A percentile compares a stretch with the other conserved stretches of the same genome.
Conservation (phyloP, 1,140 invertebrate species). For the Papilio glaucus region DNA sequence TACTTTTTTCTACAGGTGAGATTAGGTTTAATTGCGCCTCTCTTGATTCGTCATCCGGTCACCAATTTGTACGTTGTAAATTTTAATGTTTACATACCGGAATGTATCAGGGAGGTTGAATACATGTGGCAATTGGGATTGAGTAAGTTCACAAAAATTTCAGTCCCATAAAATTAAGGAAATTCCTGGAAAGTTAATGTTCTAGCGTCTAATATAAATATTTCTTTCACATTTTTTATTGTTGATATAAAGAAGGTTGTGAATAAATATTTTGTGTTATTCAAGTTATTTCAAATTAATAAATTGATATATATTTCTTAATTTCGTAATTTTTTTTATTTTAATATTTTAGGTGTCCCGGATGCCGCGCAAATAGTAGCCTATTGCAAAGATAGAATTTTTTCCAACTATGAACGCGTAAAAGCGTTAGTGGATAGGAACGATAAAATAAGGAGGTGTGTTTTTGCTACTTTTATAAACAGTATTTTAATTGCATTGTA, state of each 20-base stretch:
- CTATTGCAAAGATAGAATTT: constrained; percentile 87
- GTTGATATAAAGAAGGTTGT: no score
- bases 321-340: no score
- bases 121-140: constrained; percentile 88
- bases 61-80: constrained; percentile 86
- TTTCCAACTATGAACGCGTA: constrained; percentile 84
- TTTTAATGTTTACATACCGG: constrained; percentile 87
- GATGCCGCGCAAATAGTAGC: constrained; percentile 87
- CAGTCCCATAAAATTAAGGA: background rate
- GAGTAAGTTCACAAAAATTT: constrained; percentile 64
- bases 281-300: no score
- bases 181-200: no score
- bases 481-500: background rate
- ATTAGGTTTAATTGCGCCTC: constrained; percentile 84
- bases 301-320: no score
- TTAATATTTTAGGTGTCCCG: constrained; percentile 81
- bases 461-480: background rate
- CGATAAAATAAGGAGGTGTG: constrained; percentile 75
- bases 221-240: no score
- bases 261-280: no score
- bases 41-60: constrained; percentile 84
- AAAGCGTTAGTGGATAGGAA: constrained; percentile 85
- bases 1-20: constrained; percentile 79
- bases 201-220: no score
- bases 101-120: constrained; percentile 89